phyloP scores from a whole-genome alignment of 1,140 invertebrate species.

The Globodera rostochiensis region DNA sequence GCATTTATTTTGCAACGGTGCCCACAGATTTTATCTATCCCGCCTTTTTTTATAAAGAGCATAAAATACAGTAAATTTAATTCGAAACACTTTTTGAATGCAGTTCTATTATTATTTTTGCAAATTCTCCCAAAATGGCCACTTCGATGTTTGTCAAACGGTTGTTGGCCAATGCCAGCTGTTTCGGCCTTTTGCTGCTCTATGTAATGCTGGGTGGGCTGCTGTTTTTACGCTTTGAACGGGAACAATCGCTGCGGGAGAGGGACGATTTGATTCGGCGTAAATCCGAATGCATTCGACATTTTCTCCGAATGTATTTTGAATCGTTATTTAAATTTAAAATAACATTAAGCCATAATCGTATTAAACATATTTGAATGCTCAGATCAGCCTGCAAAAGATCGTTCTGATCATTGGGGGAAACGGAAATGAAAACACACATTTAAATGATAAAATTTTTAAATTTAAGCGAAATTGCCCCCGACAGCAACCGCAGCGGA shows the following conservation, averaged over 20 bases:
- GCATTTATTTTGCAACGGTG: too few relatives aligned
- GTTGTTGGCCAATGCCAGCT: slow-evolving; percentile 20
- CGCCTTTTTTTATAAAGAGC: too few relatives aligned
- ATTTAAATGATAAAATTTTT: slow-evolving; percentile 2
- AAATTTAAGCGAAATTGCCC: neutral
- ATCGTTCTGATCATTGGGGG: too few relatives aligned
- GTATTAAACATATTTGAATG: too few relatives aligned
- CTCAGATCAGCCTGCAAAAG: too few relatives aligned
- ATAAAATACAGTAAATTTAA: too few relatives aligned
- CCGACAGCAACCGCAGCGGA: neutral
- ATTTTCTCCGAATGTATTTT: slow-evolving; percentile 1
- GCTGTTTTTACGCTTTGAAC: slow-evolving; percentile 19
- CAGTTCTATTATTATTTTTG: neutral
- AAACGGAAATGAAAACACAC: too few relatives aligned
- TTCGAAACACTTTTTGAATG: neutral
- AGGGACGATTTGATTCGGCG: slow-evolving; percentile 14
- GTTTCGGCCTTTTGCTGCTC: slow-evolving; percentile 24
- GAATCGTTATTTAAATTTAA: neutral
- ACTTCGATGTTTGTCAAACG: slow-evolving; percentile 16
- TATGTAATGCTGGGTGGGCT: slow-evolving; percentile 23
- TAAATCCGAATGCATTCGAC: slow-evolving; percentile 21
- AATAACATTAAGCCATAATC: neutral
- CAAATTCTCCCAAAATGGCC: neutral
- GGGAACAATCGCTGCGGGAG: slow-evolving; percentile 11
- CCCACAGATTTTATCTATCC: too few relatives aligned